Evolutionary conservation across 2,888 invertebrate genomes (phyloP).

Genomic region (Allolobophora icterica): DNA sequence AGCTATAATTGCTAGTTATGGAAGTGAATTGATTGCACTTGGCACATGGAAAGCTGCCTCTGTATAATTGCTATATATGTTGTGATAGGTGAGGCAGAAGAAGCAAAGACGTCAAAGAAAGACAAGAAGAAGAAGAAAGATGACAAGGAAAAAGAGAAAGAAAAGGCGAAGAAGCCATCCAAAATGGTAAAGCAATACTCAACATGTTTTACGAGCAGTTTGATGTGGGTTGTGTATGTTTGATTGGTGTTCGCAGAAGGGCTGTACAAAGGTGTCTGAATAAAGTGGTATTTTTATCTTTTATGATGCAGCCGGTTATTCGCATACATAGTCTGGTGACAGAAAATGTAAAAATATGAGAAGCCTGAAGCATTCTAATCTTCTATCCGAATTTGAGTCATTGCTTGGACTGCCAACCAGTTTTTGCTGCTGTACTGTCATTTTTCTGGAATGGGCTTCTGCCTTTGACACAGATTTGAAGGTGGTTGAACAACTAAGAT

Average conservation of each 20-base stretch:
- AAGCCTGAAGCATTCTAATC: too few species aligned
- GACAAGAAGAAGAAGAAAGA: constrained; percentile 60
- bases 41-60: not conserved
- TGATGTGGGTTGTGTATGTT: not conserved
- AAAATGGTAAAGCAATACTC: constrained; percentile 43
- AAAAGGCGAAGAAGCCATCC: constrained; percentile 53
- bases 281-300: not conserved
- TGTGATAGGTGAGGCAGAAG: constrained; percentile 7
- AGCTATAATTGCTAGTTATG: not conserved
- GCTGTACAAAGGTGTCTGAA: not conserved
- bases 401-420: not conserved
- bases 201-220: not conserved
- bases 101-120: constrained; percentile 42
- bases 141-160: constrained; percentile 54
- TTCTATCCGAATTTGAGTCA: too few species aligned
- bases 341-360: not conserved
- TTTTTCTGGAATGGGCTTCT: not conserved
- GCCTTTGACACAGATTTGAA: not conserved
- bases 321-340: not conserved
- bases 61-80: not conserved
- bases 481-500: not conserved
- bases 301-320: not conserved
- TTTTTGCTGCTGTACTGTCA: not conserved
- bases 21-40: too few species aligned
- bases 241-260: not conserved